Evolutionary conservation across 2,797 vertebrate genomes (phyloP).

Genomic region (Pogonophryne albipinna): DNA sequence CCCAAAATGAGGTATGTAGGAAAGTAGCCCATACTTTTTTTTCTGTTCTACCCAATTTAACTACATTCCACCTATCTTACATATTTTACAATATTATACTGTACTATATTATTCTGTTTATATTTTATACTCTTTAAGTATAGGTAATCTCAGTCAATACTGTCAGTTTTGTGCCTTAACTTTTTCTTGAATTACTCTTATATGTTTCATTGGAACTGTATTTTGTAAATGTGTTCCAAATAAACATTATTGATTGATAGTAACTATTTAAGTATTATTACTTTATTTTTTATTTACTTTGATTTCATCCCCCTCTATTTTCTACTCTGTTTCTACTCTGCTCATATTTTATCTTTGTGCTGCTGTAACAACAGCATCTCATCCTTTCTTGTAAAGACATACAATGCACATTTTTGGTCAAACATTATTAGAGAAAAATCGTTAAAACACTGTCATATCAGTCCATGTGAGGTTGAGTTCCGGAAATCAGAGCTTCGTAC

Average conservation of each 20-base stretch:
- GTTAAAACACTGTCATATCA: not conserved
- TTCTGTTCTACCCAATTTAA: not conserved
- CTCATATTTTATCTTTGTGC: not conserved
- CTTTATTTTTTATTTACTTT: too few relatives aligned
- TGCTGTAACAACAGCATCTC: not conserved
- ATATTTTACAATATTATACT: not conserved
- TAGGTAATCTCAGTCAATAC: not conserved
- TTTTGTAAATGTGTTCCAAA: too few relatives aligned
- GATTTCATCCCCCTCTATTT: too few relatives aligned
- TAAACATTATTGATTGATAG: too few relatives aligned
- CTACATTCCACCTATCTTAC: not conserved
- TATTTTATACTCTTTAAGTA: not conserved
- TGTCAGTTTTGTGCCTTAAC: not conserved
- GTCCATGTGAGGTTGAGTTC: rapidly evolving
- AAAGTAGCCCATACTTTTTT: not conserved
- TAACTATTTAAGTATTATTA: too few relatives aligned
- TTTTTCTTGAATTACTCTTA: not conserved
- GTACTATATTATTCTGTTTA: not conserved
- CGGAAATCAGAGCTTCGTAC: rapidly evolving
- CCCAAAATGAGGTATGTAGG: not conserved
- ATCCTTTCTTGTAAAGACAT: not conserved
- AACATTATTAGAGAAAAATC: not conserved
- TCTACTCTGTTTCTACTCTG: not conserved
- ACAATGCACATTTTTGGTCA: not conserved
- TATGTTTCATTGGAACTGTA: too few relatives aligned